phyloP scores from a whole-genome alignment of 2,113 vertebrate species.

The Marmota flaviventris region DNA sequence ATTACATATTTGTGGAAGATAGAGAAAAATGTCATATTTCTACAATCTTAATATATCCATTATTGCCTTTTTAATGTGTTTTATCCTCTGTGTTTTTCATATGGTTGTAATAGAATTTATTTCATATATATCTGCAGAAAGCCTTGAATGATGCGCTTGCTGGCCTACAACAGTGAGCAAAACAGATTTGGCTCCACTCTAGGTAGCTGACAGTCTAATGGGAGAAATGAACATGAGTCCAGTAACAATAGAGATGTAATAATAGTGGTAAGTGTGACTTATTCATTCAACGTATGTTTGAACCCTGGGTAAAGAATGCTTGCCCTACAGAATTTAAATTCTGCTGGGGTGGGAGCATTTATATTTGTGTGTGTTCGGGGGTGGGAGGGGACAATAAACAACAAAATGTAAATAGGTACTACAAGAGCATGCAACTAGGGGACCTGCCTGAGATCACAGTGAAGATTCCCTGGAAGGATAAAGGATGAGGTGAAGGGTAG shows the following conservation, averaged over 20 bases:
- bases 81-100: background rate
- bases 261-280: background rate
- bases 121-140: background rate
- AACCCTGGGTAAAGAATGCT: background rate
- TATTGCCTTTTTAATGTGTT: background rate
- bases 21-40: background rate
- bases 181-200: background rate
- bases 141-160: background rate
- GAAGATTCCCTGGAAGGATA: background rate
- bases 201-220: background rate
- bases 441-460: background rate
- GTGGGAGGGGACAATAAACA: background rate
- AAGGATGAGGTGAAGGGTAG: background rate
- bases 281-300: background rate
- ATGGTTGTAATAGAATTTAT: background rate
- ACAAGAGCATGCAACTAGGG: background rate
- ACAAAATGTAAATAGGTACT: background rate
- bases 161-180: background rate
- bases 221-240: background rate
- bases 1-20: background rate
- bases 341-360: background rate
- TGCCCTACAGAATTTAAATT: slow-evolving; percentile 1
- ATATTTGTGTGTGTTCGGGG: fast-evolving
- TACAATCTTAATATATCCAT: background rate
- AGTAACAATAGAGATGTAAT: background rate